Conservation (phyloP, 2,888 invertebrate genomes). For the Acrobasis suavella region DNA sequence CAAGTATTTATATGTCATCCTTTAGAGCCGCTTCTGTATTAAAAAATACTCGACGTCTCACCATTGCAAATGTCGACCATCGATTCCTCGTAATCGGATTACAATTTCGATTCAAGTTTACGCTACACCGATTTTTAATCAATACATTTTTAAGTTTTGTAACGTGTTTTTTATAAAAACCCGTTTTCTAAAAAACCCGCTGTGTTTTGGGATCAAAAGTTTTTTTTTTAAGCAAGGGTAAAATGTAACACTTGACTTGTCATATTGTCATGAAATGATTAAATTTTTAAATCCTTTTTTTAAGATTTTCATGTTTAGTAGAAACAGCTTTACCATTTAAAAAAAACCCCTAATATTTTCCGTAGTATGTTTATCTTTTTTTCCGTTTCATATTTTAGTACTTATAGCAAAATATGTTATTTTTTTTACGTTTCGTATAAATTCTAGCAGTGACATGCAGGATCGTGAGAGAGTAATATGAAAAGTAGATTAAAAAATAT, state of each 20-base stretch:
- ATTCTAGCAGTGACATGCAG: too few relatives aligned
- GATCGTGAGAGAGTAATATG: too few relatives aligned
- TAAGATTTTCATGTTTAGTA: background rate
- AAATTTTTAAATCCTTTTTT: too few relatives aligned
- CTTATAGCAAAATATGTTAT: too few relatives aligned
- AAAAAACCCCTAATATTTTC: too few relatives aligned
- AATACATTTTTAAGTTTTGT: background rate
- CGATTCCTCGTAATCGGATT: constrained; percentile 20
- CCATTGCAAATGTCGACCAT: background rate
- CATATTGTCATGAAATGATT: constrained; percentile 2
- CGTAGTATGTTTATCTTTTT: too few relatives aligned
- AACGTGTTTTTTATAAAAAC: background rate
- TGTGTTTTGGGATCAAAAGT: background rate
- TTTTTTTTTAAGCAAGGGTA: background rate
- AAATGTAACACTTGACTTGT: background rate
- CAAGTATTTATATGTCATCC: too few relatives aligned
- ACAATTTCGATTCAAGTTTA: constrained; percentile 7
- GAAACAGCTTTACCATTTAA: too few relatives aligned
- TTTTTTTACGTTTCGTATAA: too few relatives aligned
- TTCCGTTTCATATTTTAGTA: too few relatives aligned
- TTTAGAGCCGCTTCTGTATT: background rate
- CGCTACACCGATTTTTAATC: constrained; percentile 12
- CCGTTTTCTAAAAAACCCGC: too few relatives aligned
- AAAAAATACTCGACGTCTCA: background rate
- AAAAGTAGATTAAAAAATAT: too few relatives aligned